Evolutionary conservation across 2,113 vertebrate species (phyloP), one percentile per base, ranked within the genome.

Genomic region (Spea bombifrons): DNA sequence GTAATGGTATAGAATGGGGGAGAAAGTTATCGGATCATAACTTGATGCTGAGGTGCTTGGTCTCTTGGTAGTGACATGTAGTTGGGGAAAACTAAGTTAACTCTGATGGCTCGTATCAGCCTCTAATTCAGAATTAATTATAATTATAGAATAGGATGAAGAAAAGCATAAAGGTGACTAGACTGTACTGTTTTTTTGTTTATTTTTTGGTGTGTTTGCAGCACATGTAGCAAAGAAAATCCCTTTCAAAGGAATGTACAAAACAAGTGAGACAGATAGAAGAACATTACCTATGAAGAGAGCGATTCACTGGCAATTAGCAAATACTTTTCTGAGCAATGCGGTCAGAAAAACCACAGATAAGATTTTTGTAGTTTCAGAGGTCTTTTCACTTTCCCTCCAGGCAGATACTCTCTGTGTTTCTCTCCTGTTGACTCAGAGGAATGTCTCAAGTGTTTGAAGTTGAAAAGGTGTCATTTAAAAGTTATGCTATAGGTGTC

Each of bases 371-470:
- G 69, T 66, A 69, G 69, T 72, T 78, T 49, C 0, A 46, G 72
- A 71, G 44, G 7, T 17, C 52, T 17, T 63, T 48, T 30, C 52
- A 72, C 15, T 53, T 53, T 13, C 57, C 76, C 76, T 55, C 48
- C 9, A 16, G 76, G 76, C 70, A 72, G 76, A 71, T 57, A 66
- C 76, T 65, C 47, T 65, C 49, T 76, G 66, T 61, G 1, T 55
- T 78, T 72, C 61, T 78, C 46, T 45, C n/a, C 6, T 64, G 59
- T 50, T 78, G 69, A 72, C 69, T 72, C 61, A 4, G 55, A 64
- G 69, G 76, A 78, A 78, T 78, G 76, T 65, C 61, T 72, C 15
- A 64, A 64, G 13, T 78, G 66, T 78, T 53, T 53, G 68, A 78
- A 71, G 76, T 78, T 78, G 59, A 72, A 78, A 72, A 59, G 30